Evolutionary conservation across 1,140 invertebrate genomes (phyloP).

Genomic region (Zeugodacus cucurbitae): DNA sequence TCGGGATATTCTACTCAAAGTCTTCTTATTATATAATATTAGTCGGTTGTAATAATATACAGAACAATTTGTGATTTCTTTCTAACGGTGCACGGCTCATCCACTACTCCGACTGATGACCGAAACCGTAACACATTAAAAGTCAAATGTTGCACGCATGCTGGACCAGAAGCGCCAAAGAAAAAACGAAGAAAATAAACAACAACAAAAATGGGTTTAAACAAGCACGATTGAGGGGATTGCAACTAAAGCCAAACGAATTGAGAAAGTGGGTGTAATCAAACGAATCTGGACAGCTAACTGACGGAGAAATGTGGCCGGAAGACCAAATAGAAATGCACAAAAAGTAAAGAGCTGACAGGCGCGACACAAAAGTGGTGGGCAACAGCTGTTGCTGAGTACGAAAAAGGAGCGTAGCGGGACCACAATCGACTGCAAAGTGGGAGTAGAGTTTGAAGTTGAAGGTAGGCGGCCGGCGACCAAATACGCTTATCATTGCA

Average conservation of each 20-base stretch:
- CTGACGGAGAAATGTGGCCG: constrained; percentile 5
- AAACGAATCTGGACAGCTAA: neutral
- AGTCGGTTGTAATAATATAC: neutral
- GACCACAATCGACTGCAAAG: neutral
- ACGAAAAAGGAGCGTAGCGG: neutral
- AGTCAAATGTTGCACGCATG: constrained; percentile 7
- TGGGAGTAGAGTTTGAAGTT: neutral
- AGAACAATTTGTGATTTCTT: neutral
- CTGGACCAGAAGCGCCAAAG: neutral
- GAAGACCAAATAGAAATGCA: neutral
- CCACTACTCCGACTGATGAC: neutral
- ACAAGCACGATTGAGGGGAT: neutral
- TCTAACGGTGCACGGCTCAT: neutral
- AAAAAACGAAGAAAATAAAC: neutral
- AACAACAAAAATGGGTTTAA: neutral
- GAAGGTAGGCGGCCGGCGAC: neutral
- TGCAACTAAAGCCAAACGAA: neutral
- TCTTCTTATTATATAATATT: neutral
- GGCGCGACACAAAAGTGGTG: neutral
- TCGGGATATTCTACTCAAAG: no score
- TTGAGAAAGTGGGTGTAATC: constrained; percentile 22
- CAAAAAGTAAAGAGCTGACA: neutral
- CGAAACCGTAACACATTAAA: neutral
- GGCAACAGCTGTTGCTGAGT: neutral
- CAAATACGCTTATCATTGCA: constrained; percentile 7